phyloP scores from a whole-genome alignment of 1,140 invertebrate species.

The Drosophila nebulosa region DNA sequence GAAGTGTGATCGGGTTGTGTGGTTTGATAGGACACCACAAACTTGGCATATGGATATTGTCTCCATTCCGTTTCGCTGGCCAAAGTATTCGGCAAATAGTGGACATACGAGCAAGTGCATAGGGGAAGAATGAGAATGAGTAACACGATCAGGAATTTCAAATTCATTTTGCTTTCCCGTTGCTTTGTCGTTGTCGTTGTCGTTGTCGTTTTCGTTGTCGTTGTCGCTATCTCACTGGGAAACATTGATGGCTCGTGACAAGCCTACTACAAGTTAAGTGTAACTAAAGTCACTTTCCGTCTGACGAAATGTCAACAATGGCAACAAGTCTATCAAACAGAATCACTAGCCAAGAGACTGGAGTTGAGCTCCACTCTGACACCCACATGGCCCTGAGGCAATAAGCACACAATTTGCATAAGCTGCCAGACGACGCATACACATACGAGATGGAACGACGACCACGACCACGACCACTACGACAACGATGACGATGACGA shows the following conservation, averaged over 20 bases:
- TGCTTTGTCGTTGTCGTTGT: background rate
- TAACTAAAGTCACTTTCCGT: slow-evolving; percentile 32
- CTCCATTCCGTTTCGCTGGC: background rate
- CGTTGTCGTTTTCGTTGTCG: no score
- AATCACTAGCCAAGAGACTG: slow-evolving; percentile 33
- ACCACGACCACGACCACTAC: background rate
- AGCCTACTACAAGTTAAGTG: slow-evolving; percentile 30
- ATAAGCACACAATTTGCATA: slow-evolving; percentile 74
- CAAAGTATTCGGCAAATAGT: slow-evolving; percentile 5
- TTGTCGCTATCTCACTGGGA: background rate
- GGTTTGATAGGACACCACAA: slow-evolving; percentile 28
- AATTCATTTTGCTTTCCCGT: background rate
- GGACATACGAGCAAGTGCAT: background rate
- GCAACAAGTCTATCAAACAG: slow-evolving; percentile 68
- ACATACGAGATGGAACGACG: slow-evolving; percentile 22
- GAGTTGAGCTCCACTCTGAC: slow-evolving; percentile 45
- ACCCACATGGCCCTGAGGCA: slow-evolving; percentile 62
- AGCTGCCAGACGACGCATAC: slow-evolving; percentile 58
- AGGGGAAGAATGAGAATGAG: background rate
- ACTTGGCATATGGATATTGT: slow-evolving; percentile 17
- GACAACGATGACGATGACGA: no score
- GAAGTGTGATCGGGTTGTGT: slow-evolving; percentile 13
- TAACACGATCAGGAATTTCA: slow-evolving; percentile 6
- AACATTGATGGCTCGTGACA: slow-evolving; percentile 23
- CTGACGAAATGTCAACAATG: slow-evolving; percentile 76